Conservation (phyloP, 1,140 invertebrate genomes). For the Drosophila bocki region DNA sequence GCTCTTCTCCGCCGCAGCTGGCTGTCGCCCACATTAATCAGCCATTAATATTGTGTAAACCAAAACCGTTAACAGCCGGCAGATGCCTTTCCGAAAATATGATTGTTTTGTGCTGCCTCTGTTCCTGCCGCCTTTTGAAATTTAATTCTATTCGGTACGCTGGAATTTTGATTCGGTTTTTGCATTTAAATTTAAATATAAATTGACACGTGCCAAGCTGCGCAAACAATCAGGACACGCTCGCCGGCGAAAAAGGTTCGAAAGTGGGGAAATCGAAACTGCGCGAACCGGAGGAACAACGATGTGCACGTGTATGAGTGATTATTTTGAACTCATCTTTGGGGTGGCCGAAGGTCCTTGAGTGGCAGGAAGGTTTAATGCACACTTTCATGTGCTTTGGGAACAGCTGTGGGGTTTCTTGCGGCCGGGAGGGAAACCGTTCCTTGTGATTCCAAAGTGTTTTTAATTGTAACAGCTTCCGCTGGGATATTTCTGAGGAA, state of each 20-base stretch:
- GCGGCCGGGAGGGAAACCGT: neutral
- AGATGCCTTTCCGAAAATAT: conserved; percentile 59
- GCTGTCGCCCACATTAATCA: conserved; percentile 60
- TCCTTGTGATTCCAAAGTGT: conserved; percentile 8
- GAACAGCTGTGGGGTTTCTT: conserved; percentile 8
- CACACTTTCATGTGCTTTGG: conserved; percentile 9
- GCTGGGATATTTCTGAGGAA: neutral
- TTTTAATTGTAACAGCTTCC: conserved; percentile 1
- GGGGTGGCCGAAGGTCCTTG: conserved; percentile 11
- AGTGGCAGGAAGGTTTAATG: neutral
- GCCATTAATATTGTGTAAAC: conserved; percentile 68
- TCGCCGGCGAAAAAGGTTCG: conserved; percentile 44
- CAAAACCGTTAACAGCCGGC: conserved; percentile 57
- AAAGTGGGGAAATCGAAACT: conserved; percentile 28
- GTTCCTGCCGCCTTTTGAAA: conserved; percentile 56
- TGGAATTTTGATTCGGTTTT: conserved; percentile 65
- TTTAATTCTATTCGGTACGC: conserved; percentile 69
- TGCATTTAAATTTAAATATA: conserved; percentile 82
- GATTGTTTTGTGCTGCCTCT: conserved; percentile 59
- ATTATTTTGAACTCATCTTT: conserved; percentile 41
- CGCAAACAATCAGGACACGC: conserved; percentile 47
- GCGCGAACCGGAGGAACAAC: conserved; percentile 10
- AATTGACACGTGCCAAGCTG: conserved; percentile 73
- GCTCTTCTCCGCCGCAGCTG: conserved; percentile 10
- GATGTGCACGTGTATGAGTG: conserved; percentile 50